Conservation (phyloP, 2,888 invertebrate species). For the Panopea generosa region DNA sequence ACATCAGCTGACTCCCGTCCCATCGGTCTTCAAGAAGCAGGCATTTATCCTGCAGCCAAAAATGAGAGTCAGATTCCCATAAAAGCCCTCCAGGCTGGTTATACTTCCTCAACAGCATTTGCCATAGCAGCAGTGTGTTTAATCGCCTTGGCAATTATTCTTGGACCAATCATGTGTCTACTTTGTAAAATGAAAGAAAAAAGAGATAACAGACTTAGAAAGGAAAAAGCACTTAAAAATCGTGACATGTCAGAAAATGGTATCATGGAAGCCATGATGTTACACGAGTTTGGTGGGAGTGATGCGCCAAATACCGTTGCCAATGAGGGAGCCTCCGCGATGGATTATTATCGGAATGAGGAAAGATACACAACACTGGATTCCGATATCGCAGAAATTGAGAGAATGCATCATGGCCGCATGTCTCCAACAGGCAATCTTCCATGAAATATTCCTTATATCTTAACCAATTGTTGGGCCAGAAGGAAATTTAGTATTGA, state of each 20-base stretch:
- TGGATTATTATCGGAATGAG: not conserved
- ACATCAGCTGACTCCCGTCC: conserved; percentile 9
- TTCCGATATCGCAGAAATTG: conserved; percentile 37
- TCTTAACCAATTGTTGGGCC: no score
- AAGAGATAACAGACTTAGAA: conserved; percentile 62
- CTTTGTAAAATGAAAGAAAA: conserved; percentile 72
- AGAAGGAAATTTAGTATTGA: no score
- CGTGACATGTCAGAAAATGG: conserved; percentile 53
- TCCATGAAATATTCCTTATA: no score
- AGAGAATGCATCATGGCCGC: conserved; percentile 25
- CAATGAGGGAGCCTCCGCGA: conserved; percentile 37
- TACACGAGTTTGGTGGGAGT: conserved; percentile 74
- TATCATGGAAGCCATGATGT: conserved; percentile 77
- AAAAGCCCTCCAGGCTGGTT: conserved; percentile 21
- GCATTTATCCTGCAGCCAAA: conserved; percentile 23
- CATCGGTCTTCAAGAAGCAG: conserved; percentile 46
- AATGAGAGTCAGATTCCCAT: conserved; percentile 18
- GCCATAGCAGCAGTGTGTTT: conserved; percentile 74
- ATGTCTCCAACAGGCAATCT: conserved; percentile 11
- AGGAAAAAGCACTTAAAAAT: conserved; percentile 55
- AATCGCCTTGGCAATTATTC: conserved; percentile 72
- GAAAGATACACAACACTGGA: not conserved
- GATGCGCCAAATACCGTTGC: conserved; percentile 26
- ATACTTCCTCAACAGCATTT: conserved; percentile 54
- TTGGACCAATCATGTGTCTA: conserved; percentile 76